These are phyloP conservation scores for Chymomyza procnemis DNA, from an alignment of 2,888 invertebrate genomes.

Conservation along the genomic window DNA sequence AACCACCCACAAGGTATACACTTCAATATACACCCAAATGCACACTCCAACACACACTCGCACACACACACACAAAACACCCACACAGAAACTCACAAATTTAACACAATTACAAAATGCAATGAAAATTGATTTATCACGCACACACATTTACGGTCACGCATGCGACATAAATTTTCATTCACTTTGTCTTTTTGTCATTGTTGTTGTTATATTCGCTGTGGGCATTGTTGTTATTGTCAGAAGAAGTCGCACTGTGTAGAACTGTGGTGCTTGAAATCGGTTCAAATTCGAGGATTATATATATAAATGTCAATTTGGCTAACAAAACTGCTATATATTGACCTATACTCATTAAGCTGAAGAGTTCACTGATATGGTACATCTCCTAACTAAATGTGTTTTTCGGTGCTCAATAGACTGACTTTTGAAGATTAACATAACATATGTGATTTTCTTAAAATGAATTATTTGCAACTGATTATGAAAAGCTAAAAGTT, in stretches of 20 bases:
- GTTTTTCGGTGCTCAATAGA: too few species aligned
- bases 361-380: too few species aligned
- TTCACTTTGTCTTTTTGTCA: conserved; percentile 49
- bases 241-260: background rate
- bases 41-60: background rate
- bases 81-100: conserved; percentile 37
- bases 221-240: conserved; percentile 9
- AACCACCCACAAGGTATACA: background rate
- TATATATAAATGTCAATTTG: conserved; percentile 32
- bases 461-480: too few species aligned
- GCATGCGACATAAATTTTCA: conserved; percentile 68
- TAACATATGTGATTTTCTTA: too few species aligned
- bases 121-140: conserved; percentile 71
- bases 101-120: conserved; percentile 69
- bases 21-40: background rate
- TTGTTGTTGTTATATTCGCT: conserved; percentile 20
- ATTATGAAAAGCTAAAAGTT: too few species aligned
- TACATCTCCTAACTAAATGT: too few species aligned
- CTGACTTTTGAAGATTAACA: too few species aligned
- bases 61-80: background rate
- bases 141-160: conserved; percentile 67
- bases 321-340: background rate
- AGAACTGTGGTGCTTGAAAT: conserved; percentile 41
- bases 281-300: conserved; percentile 59
- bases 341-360: too few species aligned